Evolutionary conservation across 2,113 vertebrate genomes (phyloP).

Genomic region (Urocolius indicus): DNA sequence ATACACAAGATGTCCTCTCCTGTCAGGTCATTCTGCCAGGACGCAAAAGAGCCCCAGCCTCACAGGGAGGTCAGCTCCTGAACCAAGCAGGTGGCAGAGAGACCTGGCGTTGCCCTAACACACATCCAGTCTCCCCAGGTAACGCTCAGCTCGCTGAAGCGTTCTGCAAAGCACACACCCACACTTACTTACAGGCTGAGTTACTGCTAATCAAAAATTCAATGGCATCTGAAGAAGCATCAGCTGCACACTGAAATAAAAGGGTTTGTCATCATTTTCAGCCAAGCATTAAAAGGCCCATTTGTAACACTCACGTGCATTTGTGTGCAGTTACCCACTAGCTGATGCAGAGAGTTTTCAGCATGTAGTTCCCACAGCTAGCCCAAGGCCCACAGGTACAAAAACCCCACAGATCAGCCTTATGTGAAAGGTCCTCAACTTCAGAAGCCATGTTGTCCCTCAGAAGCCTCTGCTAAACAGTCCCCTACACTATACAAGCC

Average conservation of each 20-base stretch:
- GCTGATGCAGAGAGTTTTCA: not conserved
- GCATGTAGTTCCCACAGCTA: not conserved
- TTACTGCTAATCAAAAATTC: conserved; percentile 7
- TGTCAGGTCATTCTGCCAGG: not conserved
- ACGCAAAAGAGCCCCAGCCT: not conserved
- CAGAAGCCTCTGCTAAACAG: not conserved
- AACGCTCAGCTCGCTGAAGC: not conserved
- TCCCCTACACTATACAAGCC: not conserved
- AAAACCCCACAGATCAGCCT: not conserved
- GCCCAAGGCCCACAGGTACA: not conserved
- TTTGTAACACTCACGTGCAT: not conserved
- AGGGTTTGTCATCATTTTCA: not conserved
- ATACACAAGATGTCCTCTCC: not conserved
- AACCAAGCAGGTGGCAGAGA: accelerated
- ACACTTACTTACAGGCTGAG: not conserved
- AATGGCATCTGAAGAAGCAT: not conserved
- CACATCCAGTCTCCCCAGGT: not conserved
- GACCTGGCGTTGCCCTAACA: not conserved
- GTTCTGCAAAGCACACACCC: conserved; percentile 9
- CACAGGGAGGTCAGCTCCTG: accelerated
- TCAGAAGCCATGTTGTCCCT: not conserved
- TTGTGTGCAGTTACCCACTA: not conserved
- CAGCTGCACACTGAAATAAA: not conserved
- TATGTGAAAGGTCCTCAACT: not conserved
- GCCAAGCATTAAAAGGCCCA: not conserved